Conservation (phyloP, 2,888 invertebrate genomes). For the Mythimna pallens region DNA sequence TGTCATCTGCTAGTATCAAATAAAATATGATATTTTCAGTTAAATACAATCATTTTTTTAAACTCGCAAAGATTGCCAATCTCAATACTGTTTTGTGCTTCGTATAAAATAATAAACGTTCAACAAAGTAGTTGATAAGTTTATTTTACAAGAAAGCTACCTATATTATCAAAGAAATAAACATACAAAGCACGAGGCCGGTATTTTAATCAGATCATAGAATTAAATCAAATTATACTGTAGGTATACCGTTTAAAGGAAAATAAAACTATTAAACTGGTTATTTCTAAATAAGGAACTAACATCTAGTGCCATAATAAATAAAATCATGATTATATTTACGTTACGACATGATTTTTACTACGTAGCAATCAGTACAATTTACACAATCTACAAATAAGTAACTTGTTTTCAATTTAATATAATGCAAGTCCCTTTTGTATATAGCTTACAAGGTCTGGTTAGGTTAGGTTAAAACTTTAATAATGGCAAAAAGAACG, state of each 20-base stretch:
- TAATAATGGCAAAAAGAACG: no score
- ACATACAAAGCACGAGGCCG: neutral
- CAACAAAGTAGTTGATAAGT: no score
- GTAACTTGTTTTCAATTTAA: neutral
- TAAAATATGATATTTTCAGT: neutral
- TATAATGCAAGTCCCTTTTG: neutral
- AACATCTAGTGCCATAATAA: constrained; percentile 15
- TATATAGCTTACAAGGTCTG: no score
- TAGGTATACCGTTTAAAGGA: neutral
- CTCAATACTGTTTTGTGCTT: neutral
- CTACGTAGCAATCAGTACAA: no score
- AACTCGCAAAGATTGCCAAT: neutral
- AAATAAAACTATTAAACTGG: constrained; percentile 18
- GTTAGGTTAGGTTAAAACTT: no score
- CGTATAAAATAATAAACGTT: no score
- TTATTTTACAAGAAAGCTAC: neutral
- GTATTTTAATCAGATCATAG: constrained; percentile 18
- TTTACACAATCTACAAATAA: no score
- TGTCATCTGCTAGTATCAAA: neutral
- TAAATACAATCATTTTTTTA: neutral
- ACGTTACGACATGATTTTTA: neutral
- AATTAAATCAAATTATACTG: constrained; percentile 23
- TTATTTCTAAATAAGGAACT: constrained; percentile 44
- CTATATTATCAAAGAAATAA: neutral
- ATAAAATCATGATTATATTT: constrained; percentile 22